These are phyloP conservation scores for Enteromius thamalakanensis DNA, from an alignment of 2,797 vertebrate genomes.

Conservation along the genomic window DNA sequence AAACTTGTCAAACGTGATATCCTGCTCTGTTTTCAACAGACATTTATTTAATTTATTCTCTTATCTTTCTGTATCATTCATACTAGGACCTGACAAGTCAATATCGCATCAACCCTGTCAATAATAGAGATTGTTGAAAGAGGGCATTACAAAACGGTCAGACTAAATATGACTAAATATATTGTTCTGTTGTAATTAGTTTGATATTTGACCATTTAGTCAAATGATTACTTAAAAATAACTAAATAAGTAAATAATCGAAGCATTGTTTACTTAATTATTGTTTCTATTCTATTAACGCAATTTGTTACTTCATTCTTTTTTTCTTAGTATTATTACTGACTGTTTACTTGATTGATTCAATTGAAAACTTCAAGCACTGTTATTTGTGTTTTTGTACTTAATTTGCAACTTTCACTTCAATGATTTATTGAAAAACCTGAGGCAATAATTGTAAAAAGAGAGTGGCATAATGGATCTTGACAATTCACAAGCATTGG, in stretches of 20 bases:
- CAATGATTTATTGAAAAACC: neutral
- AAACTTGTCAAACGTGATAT: neutral
- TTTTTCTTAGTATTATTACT: neutral
- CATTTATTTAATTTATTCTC: neutral
- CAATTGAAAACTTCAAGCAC: neutral
- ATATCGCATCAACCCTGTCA: neutral
- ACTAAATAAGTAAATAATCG: too few species aligned
- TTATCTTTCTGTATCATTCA: neutral
- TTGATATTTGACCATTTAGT: neutral
- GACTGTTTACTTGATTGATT: neutral
- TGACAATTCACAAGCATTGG: neutral
- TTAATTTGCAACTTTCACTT: neutral
- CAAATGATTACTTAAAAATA: neutral
- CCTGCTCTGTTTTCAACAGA: neutral
- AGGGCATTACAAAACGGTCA: neutral
- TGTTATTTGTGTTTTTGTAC: neutral
- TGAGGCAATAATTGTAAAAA: neutral
- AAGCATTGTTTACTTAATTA: neutral
- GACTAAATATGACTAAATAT: neutral
- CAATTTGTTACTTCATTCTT: neutral
- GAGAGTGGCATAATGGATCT: neutral
- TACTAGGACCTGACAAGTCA: neutral
- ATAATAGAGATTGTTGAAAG: conserved; percentile 1
- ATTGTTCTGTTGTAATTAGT: neutral
- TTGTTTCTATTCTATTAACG: neutral